These are phyloP conservation scores for Petromus typicus DNA, from an alignment of 2,113 vertebrate genomes.

Conservation along the genomic window DNA sequence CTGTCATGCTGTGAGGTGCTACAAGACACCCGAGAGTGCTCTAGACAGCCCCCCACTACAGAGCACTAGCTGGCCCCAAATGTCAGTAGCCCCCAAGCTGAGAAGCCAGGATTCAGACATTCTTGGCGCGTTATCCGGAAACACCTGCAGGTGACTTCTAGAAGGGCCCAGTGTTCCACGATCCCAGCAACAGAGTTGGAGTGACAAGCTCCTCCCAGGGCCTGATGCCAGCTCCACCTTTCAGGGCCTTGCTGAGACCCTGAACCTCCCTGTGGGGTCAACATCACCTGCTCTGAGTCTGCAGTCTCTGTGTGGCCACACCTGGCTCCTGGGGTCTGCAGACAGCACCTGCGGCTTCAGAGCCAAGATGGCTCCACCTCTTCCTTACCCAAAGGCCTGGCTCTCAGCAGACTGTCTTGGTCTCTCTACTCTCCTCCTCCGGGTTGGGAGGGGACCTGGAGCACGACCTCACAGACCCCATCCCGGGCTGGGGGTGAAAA, in stretches of 20 bases:
- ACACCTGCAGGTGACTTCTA: background rate
- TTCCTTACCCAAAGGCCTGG: background rate
- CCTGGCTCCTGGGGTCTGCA: background rate
- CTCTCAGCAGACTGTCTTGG: too few relatives aligned
- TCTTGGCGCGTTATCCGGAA: background rate
- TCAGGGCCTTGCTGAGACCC: background rate
- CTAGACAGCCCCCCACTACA: background rate
- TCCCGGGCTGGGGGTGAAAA: background rate
- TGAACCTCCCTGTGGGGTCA: rapidly evolving
- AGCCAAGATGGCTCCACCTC: background rate
- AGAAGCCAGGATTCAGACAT: background rate
- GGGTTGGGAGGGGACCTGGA: background rate
- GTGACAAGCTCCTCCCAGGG: background rate
- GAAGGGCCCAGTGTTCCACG: too few relatives aligned
- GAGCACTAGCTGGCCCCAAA: background rate
- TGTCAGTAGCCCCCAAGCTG: background rate
- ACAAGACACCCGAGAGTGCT: background rate
- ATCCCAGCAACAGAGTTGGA: background rate
- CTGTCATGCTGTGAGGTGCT: background rate
- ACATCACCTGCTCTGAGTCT: background rate
- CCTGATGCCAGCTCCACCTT: background rate
- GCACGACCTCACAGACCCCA: background rate
- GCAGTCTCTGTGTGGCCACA: too few relatives aligned
- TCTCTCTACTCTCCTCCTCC: background rate
- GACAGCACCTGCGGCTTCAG: background rate